Conservation (phyloP, 2,888 invertebrate species). For the Athrips mouffetella region DNA sequence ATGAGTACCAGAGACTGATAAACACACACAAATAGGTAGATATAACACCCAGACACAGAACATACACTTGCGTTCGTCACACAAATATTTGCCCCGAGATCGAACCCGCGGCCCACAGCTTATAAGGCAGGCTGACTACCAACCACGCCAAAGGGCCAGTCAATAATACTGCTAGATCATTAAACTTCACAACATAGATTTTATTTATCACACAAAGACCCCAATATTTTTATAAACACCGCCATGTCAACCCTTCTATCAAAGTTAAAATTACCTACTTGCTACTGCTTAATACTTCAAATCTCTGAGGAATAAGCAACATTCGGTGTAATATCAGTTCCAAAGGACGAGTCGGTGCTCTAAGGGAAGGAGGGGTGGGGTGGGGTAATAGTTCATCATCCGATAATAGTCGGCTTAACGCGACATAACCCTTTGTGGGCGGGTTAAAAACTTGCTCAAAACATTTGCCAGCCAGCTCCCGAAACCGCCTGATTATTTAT, state of each 20-base stretch:
- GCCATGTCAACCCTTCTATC: constrained; percentile 38
- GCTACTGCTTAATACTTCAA: constrained; percentile 31
- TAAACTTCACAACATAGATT: too few species aligned
- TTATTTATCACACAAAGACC: not conserved
- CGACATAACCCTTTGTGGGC: constrained; percentile 70
- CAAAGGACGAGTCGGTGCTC: constrained; percentile 24
- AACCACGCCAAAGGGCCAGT: too few species aligned
- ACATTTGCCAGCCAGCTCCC: constrained; percentile 47
- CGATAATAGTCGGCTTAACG: constrained; percentile 70
- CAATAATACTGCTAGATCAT: too few species aligned
- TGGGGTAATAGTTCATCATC: constrained; percentile 57
- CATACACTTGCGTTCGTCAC: too few species aligned
- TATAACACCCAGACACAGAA: too few species aligned
- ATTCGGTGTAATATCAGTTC: constrained; percentile 61
- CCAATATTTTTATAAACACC: constrained; percentile 26
- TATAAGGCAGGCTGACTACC: too few species aligned
- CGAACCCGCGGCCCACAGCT: too few species aligned
- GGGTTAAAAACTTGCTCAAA: constrained; percentile 63
- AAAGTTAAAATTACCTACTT: constrained; percentile 23
- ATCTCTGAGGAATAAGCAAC: constrained; percentile 47
- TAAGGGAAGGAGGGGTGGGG: constrained; percentile 26
- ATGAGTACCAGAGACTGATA: too few species aligned
- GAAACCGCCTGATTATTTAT: constrained; percentile 50
- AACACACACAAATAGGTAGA: too few species aligned
- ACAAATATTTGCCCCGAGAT: too few species aligned